phyloP scores from a whole-genome alignment of 2,797 vertebrate species.

The Pangasius larnaudii region DNA sequence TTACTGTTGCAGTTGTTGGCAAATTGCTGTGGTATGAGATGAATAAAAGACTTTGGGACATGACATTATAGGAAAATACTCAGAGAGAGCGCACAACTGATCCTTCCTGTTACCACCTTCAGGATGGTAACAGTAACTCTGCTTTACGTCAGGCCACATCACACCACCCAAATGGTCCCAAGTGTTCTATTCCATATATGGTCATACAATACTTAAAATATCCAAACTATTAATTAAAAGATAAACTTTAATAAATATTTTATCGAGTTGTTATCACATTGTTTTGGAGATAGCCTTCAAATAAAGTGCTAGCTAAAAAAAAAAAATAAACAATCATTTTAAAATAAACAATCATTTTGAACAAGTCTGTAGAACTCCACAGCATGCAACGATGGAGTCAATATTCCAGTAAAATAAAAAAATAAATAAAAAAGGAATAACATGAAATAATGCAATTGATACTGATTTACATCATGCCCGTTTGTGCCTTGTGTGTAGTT shows the following conservation, averaged over 20 bases:
- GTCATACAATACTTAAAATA: neutral
- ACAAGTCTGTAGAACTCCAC: neutral
- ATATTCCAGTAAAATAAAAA: neutral
- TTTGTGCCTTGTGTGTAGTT: neutral
- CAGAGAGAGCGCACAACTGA: too few species aligned
- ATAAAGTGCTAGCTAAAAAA: neutral
- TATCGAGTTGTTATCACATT: neutral
- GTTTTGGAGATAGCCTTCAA: neutral
- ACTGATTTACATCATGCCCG: neutral
- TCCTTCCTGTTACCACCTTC: too few species aligned
- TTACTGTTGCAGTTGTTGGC: neutral
- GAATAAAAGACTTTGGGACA: neutral
- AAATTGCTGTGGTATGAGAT: neutral
- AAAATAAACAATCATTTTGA: too few species aligned
- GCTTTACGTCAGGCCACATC: neutral
- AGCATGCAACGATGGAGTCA: neutral
- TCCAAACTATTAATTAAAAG: neutral
- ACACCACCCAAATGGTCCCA: neutral
- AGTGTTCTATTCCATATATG: neutral
- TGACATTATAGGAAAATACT: neutral
- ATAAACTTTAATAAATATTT: neutral
- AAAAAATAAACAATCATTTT: too few species aligned
- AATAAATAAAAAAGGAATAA: neutral
- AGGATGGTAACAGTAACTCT: neutral
- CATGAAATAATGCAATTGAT: neutral